A percentile compares a stretch with the other conserved stretches of the same genome.
phyloP scores from a whole-genome alignment of 2,888 invertebrate genomes.

The Ennomos fuscantarius region DNA sequence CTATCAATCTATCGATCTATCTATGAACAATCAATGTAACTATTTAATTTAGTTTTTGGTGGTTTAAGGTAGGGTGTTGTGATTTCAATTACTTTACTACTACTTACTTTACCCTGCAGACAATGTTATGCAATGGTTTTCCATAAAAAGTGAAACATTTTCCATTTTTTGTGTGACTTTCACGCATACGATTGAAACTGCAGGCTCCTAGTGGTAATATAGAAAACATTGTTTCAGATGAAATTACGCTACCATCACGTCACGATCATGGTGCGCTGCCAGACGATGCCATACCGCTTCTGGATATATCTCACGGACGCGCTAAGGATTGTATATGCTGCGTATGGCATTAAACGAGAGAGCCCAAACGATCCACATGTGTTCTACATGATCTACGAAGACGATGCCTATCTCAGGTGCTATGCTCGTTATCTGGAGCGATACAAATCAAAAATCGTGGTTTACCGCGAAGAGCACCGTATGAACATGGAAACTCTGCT shows the following conservation, averaged over 20 bases:
- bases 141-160: too few relatives aligned
- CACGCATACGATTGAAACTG: too few relatives aligned
- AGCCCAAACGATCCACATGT: not conserved
- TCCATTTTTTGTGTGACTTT: too few relatives aligned
- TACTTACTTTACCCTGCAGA: too few relatives aligned
- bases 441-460: not conserved
- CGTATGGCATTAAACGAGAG: constrained; percentile 2
- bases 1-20: too few relatives aligned
- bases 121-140: too few relatives aligned
- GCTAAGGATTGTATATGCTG: constrained; percentile 5
- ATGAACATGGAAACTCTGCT: not conserved
- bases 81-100: too few relatives aligned
- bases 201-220: not conserved
- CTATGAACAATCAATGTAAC: too few relatives aligned
- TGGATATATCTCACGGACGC: not conserved
- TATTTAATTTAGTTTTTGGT: too few relatives aligned
- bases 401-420: constrained; percentile 1
- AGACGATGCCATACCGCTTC: constrained; percentile 3
- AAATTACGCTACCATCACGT: constrained; percentile 17
- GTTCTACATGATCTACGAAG: constrained; percentile 11
- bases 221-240: constrained; percentile 11
- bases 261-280: not conserved
- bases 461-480: constrained; percentile 9
- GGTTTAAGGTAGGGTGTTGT: too few relatives aligned
- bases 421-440: constrained; percentile 2